These are phyloP conservation scores for Syrrhaptes paradoxus DNA, from an alignment of 2,113 vertebrate genomes.

Conservation along the genomic window DNA sequence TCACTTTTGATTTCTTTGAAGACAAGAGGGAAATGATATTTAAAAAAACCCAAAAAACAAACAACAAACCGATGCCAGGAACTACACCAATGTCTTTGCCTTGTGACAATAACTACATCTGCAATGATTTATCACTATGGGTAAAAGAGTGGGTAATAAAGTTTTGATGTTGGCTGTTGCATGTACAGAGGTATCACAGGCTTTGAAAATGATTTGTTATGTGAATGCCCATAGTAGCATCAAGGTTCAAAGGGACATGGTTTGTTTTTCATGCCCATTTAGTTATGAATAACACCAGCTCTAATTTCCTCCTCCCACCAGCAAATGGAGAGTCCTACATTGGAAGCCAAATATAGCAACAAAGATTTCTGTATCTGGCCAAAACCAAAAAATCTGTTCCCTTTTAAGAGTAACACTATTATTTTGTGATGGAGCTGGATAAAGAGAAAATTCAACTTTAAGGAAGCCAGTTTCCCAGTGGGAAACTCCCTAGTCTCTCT, in stretches of 20 bases:
- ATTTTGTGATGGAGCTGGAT: conserved; percentile 65
- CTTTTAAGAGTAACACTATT: conserved; percentile 64
- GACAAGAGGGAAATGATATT: conserved; percentile 2
- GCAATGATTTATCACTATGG: conserved; percentile 59
- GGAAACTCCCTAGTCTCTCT: conserved; percentile 18
- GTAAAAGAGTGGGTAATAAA: conserved; percentile 50
- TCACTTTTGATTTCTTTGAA: conserved; percentile 63
- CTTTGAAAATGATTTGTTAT: conserved; percentile 51
- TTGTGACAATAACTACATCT: conserved; percentile 64
- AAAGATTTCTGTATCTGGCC: conserved; percentile 73
- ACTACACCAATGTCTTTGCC: neutral
- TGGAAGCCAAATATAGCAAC: conserved; percentile 75
- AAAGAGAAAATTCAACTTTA: conserved; percentile 64
- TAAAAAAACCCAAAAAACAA: neutral
- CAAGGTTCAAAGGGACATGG: conserved; percentile 12
- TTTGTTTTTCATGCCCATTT: conserved; percentile 70
- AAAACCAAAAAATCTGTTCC: conserved; percentile 75
- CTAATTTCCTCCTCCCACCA: conserved; percentile 70
- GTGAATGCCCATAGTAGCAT: conserved; percentile 43
- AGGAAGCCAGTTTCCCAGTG: conserved; percentile 19
- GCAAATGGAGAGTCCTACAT: conserved; percentile 29
- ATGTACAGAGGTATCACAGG: conserved; percentile 26
- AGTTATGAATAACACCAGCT: conserved; percentile 65
- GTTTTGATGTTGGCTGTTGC: conserved; percentile 37
- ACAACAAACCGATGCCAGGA: neutral